Conservation (phyloP, 2,888 invertebrate species). For the Brachynemurus nebulosus region DNA sequence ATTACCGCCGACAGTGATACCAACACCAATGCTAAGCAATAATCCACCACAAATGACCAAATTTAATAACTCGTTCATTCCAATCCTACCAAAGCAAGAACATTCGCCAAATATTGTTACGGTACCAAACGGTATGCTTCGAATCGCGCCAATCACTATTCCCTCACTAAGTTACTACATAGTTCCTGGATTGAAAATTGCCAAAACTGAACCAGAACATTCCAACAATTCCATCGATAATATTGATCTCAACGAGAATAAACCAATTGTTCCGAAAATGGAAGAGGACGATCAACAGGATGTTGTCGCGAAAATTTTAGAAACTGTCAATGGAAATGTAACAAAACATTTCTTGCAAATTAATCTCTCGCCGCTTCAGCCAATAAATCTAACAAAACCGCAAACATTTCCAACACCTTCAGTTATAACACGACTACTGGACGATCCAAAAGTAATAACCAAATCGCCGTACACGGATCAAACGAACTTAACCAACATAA, state of each 20-base stretch:
- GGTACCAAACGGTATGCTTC: conserved; percentile 28
- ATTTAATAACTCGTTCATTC: conserved; percentile 51
- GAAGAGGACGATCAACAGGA: conserved; percentile 31
- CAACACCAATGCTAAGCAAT: conserved; percentile 23
- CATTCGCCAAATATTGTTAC: conserved; percentile 38
- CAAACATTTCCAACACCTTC: too few species aligned
- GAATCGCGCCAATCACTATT: conserved; percentile 34
- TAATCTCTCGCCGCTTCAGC: conserved; percentile 37
- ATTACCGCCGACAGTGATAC: conserved; percentile 33
- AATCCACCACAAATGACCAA: conserved; percentile 24
- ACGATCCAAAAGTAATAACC: conserved; percentile 36
- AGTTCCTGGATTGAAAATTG: conserved; percentile 33
- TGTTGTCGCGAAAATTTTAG: conserved; percentile 47
- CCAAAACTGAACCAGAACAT: conserved; percentile 11
- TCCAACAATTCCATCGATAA: conserved; percentile 8
- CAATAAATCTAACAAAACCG: conserved; percentile 27
- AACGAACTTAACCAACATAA: not conserved
- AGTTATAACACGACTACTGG: too few species aligned
- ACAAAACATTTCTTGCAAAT: conserved; percentile 50
- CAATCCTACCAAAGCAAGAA: conserved; percentile 58
- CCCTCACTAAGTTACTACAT: conserved; percentile 27
- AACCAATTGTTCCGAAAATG: conserved; percentile 36
- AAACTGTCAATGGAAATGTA: conserved; percentile 51
- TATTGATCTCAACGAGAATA: conserved; percentile 30
- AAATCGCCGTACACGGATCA: conserved; percentile 32